Percentiles rank a stretch among this genome's conserved stretches.
Conservation (phyloP, 1,140 invertebrate species). For the Phthorimaea operculella region DNA sequence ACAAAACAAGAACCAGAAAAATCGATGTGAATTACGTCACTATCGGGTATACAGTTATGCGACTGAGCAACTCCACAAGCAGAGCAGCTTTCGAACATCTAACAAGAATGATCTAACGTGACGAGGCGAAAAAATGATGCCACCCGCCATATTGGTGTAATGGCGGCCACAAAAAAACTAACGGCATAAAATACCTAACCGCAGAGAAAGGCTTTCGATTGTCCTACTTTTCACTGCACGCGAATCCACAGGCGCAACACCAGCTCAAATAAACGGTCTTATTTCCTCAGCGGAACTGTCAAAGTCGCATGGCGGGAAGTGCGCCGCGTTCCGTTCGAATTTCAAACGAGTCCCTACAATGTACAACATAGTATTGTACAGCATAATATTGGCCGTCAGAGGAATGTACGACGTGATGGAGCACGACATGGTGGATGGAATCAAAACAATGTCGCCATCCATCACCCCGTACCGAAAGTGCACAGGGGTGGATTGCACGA, state of each 20-base stretch:
- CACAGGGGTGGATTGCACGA: too few relatives aligned
- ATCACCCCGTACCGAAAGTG: too few relatives aligned
- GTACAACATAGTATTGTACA: too few relatives aligned
- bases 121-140: constrained; percentile 66
- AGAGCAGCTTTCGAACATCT: constrained; percentile 62
- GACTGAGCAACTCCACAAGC: constrained; percentile 50
- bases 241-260: constrained; percentile 37
- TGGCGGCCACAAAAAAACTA: constrained; percentile 65
- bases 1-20: not conserved
- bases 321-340: constrained; percentile 35
- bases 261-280: constrained; percentile 44
- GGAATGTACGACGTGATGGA: too few relatives aligned
- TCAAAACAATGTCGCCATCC: too few relatives aligned
- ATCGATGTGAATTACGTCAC: constrained; percentile 44
- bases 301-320: constrained; percentile 46
- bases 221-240: constrained; percentile 64
- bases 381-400: too few relatives aligned
- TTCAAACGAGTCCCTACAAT: too few relatives aligned
- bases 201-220: constrained; percentile 68
- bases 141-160: constrained; percentile 62
- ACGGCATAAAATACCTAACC: constrained; percentile 67
- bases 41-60: constrained; percentile 58
- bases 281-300: constrained; percentile 33
- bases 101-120: constrained; percentile 68
- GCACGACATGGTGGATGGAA: too few relatives aligned